phyloP scores from a whole-genome alignment of 2,888 invertebrate species.

The Agrochola litura region DNA sequence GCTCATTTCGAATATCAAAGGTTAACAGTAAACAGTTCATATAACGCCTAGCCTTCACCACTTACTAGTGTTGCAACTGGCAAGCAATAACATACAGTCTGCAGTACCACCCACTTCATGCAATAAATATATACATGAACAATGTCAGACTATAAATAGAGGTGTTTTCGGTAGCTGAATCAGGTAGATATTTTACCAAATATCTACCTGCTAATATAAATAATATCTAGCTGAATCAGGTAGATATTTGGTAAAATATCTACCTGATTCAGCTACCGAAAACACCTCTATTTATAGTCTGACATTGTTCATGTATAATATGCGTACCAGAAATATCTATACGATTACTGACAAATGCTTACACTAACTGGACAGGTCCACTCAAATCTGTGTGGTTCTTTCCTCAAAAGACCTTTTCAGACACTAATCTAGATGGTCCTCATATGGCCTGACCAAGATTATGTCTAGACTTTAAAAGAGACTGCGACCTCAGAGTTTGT shows the following conservation, averaged over 20 bases:
- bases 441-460: no score
- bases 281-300: no score
- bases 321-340: not conserved
- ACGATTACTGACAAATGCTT: no score
- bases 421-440: no score
- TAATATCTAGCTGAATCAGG: no score
- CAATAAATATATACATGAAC: not conserved
- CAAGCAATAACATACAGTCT: no score
- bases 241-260: not conserved
- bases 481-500: no score
- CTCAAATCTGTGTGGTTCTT: no score
- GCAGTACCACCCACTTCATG: not conserved
- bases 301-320: not conserved
- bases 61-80: not conserved
- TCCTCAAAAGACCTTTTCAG: no score
- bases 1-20: not conserved
- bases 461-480: no score
- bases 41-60: not conserved
- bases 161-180: not conserved
- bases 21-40: not conserved
- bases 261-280: not conserved
- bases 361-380: no score
- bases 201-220: not conserved
- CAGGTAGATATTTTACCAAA: not conserved
- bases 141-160: not conserved